A percentile compares a stretch with the other conserved stretches of the same genome.
phyloP scores from a whole-genome alignment of 2,888 invertebrate genomes.

The Lottia scabra region DNA sequence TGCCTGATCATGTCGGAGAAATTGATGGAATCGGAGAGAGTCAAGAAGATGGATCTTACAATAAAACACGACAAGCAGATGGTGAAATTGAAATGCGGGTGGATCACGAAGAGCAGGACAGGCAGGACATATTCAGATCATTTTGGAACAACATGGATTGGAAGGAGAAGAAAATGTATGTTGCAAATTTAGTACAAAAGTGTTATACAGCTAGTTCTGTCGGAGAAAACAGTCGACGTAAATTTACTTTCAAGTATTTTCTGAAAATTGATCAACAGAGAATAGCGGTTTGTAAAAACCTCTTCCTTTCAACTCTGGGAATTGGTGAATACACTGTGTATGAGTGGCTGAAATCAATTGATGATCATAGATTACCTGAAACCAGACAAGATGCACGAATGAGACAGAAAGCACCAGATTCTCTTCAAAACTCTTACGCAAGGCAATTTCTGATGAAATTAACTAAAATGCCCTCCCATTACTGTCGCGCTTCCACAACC shows the following conservation, averaged over 20 bases:
- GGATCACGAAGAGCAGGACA: not conserved
- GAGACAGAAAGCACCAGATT: not conserved
- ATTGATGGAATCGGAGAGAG: too few relatives aligned
- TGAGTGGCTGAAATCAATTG: not conserved
- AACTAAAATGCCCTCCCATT: too few relatives aligned
- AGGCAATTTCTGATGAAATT: too few relatives aligned
- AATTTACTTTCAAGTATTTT: conserved; percentile 5
- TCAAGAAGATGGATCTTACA: not conserved
- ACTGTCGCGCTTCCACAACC: too few relatives aligned
- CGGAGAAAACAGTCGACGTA: not conserved
- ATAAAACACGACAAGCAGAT: not conserved
- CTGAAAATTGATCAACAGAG: not conserved
- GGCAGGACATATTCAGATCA: not conserved
- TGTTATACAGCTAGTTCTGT: not conserved
- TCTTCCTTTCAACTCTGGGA: conserved; percentile 7
- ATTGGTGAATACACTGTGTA: conserved; percentile 1
- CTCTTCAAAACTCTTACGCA: too few relatives aligned
- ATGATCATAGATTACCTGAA: not conserved
- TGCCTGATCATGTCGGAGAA: too few relatives aligned
- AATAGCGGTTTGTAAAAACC: conserved; percentile 4
- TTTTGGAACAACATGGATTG: conserved; percentile 3
- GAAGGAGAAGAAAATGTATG: not conserved
- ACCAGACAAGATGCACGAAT: not conserved
- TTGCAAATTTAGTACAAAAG: not conserved
- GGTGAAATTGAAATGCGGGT: not conserved